Evolutionary conservation across 2,113 vertebrate species (phyloP), one percentile per base, ranked within the genome.

Genomic region (Sterrhoptilus dennistouni): DNA sequence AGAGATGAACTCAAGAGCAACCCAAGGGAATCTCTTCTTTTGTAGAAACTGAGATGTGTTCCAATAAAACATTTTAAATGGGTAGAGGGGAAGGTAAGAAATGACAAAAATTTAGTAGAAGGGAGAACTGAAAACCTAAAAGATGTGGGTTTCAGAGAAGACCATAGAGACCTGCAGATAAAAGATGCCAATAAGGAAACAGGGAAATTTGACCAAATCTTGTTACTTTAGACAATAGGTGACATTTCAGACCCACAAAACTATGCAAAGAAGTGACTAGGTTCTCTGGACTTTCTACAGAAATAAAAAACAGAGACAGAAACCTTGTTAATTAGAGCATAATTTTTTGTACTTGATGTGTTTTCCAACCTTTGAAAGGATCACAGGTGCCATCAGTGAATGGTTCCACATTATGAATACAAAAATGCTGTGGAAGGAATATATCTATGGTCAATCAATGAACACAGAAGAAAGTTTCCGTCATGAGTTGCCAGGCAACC

Each of bases 291-390:
- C 8, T 13, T 86, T 70, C 68, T 75, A 83, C 19, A 74, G 42
- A 93, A 80, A 85, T 33, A 76, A 92, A 88, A 83, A 74, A 1
- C 56, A 89, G 42, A 85, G 49, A 36, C 38, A 83, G 36, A 93
- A 93, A 61, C 40, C 33, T 53, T 92, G 54, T 47, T 86, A 82
- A 75, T 75, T 64, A 38, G 25, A 56, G 12, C 24, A 3, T 22
- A 9, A 9, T 6, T 11, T 78, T 81, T 75, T 42, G 14, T 86
- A 49, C 14, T 88, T 88, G 8, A 20, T 53, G 33, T 69, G 27
- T 90, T 96, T 95, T 91, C 75, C 75, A 90, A 4, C 6, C 54
- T 42, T 80, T 77, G 70, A 70, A 92, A 95, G 42, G 47, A 69
- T 83, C 86, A 76, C 45, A 64, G 53, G 38, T 66, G 49, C 69